Evolutionary conservation across 2,113 vertebrate species (phyloP), one percentile per base, ranked within the genome.

Genomic region (Pachyramphus minor): DNA sequence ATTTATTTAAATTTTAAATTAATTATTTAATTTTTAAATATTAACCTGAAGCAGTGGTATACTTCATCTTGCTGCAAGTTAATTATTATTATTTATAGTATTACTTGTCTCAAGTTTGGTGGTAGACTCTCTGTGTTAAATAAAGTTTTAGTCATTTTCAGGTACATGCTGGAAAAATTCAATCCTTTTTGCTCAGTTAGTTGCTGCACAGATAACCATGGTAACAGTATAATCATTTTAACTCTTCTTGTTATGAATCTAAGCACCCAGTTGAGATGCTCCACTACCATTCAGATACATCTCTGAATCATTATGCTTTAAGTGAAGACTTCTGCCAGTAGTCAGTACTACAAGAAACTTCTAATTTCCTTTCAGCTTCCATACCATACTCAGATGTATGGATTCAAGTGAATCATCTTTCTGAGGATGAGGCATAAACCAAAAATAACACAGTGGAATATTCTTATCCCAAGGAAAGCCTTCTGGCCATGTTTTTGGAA

Each of bases 331-430:
- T 95, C 58, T 66, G 37, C 37, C 42, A 52, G 22, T 39, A 68
- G 33, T 14, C 4, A 12, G 22, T 76, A 9, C 39, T 59, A 33
- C 5, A 75, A 72, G 39, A 76, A 64, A 45, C 11, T 42, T 79
- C 47, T 50, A 7, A 16, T 50, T 90, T 71, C 20, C 17, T 63
- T 80, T 76, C 88, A 49, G 58, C 37, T 80, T 15, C 2, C 27
- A 9, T 44, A 4, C 58, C 11, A 8, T 37, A 35, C 22, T 79
- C 49, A 83, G 53, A 92, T 85, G 60, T 68, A 76, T 5, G 3
- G 20, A 75, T 83, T 93, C 53, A 75, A 66, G 60, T 87, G 39
- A 93, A 85, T 91, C 35, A 81, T 76, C 28, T 73, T 69, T 86
- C 55, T 74, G 50, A 84, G 58, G 6, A 87, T 73, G 62, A 79